phyloP scores from a whole-genome alignment of 2,888 invertebrate species.

The Antitype chi region DNA sequence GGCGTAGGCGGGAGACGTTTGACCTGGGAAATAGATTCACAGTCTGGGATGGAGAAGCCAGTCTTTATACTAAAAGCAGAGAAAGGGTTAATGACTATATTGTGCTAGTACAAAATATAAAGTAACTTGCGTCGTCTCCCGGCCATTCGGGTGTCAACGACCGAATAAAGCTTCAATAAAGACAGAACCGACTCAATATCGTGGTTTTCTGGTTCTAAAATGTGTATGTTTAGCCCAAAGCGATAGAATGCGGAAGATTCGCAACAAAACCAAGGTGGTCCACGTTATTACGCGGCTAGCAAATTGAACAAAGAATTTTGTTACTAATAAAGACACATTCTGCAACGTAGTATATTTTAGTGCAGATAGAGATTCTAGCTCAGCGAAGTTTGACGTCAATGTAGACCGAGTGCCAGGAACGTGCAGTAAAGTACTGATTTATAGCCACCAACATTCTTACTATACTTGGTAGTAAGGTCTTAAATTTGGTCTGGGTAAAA shows the following conservation, averaged over 20 bases:
- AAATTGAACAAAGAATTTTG: slow-evolving; percentile 38
- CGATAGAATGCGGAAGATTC: slow-evolving; percentile 47
- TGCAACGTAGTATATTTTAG: slow-evolving; percentile 14
- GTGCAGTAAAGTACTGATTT: slow-evolving; percentile 29
- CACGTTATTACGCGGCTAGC: slow-evolving; percentile 36
- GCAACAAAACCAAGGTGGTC: slow-evolving; percentile 30
- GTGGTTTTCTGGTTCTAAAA: slow-evolving; percentile 30
- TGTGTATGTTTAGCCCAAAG: slow-evolving; percentile 20
- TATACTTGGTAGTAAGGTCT: slow-evolving; percentile 3
- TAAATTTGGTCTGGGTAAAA: slow-evolving; percentile 11
- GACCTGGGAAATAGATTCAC: slow-evolving; percentile 30
- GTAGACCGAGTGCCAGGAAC: slow-evolving; percentile 23
- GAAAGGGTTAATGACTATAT: slow-evolving; percentile 49
- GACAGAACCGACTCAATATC: slow-evolving; percentile 25
- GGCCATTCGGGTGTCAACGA: slow-evolving; percentile 51
- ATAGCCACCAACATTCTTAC: slow-evolving; percentile 3
- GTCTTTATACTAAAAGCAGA: slow-evolving; percentile 36
- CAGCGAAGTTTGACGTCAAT: slow-evolving; percentile 26
- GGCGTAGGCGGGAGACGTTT: slow-evolving; percentile 47
- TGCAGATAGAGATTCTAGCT: slow-evolving; percentile 26
- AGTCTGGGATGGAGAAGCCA: slow-evolving; percentile 32
- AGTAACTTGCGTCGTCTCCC: slow-evolving; percentile 30
- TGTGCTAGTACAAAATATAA: slow-evolving; percentile 31
- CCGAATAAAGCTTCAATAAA: slow-evolving; percentile 38
- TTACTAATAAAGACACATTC: slow-evolving; percentile 35